phyloP scores from a whole-genome alignment of 2,113 vertebrate genomes.

The Oceanites oceanicus region DNA sequence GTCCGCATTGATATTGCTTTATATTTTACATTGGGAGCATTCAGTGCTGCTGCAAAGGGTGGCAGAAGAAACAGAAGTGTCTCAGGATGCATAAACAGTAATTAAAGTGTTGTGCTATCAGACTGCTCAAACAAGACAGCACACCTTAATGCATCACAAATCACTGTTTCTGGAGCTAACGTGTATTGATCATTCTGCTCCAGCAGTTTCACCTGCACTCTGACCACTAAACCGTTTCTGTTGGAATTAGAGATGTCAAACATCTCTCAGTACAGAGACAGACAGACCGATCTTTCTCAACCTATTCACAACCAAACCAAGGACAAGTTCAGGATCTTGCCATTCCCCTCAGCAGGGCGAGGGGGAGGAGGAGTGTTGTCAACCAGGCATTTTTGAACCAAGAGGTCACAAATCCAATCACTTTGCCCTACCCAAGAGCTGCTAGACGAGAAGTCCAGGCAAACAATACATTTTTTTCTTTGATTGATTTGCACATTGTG shows the following conservation, averaged over 20 bases:
- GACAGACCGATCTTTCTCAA: not conserved
- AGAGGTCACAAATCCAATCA: conserved; percentile 42
- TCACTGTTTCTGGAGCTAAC: not conserved
- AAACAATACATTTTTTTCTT: not conserved
- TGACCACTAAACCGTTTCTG: not conserved
- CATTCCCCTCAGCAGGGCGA: not conserved
- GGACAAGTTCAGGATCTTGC: not conserved
- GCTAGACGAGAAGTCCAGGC: not conserved
- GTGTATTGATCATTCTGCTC: not conserved
- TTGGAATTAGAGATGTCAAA: not conserved
- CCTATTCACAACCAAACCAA: not conserved
- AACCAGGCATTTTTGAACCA: not conserved
- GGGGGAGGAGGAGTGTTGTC: not conserved
- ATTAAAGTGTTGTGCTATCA: not conserved
- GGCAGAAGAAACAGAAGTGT: not conserved
- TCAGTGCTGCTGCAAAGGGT: not conserved
- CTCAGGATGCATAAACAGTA: not conserved
- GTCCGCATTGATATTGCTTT: accelerated
- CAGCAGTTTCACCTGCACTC: not conserved
- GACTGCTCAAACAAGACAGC: not conserved
- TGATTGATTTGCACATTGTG: conserved; percentile 60
- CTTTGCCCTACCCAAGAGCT: not conserved
- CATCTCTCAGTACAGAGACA: not conserved
- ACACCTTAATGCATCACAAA: not conserved
- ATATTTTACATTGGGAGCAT: not conserved